Evolutionary conservation across 2,888 invertebrate species (phyloP).

Genomic region (Plebejus melissa): DNA sequence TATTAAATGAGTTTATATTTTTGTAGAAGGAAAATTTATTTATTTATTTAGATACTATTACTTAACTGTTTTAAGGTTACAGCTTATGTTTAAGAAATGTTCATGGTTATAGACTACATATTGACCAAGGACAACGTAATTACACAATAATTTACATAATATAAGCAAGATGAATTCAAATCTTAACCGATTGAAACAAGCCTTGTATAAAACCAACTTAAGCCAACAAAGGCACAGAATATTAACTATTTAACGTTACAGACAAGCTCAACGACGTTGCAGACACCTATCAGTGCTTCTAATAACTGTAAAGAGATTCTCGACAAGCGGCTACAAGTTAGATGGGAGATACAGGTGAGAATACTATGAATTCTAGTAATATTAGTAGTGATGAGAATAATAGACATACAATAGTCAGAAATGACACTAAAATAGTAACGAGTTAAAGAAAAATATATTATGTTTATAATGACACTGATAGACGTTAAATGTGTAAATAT

Average conservation of each 20-base stretch:
- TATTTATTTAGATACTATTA: no score
- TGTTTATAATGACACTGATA: no score
- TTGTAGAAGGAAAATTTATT: no score
- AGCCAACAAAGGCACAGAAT: background rate
- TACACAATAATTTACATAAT: no score
- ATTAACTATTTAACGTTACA: slow-evolving; percentile 56
- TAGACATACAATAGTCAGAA: background rate
- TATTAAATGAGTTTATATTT: no score
- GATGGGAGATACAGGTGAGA: slow-evolving; percentile 87
- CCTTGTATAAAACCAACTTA: background rate
- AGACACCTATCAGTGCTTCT: slow-evolving; percentile 75
- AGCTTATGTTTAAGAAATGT: no score
- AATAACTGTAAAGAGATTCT: slow-evolving; percentile 92
- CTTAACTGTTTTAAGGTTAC: no score
- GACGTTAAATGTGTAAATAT: no score
- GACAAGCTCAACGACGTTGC: slow-evolving; percentile 88
- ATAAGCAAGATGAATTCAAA: no score
- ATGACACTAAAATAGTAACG: background rate
- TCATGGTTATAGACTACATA: no score
- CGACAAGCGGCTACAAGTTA: slow-evolving; percentile 89
- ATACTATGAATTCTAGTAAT: background rate
- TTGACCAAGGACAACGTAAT: no score
- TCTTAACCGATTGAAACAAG: no score
- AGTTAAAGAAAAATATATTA: background rate
- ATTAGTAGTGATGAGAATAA: background rate